phyloP scores from a whole-genome alignment of 1,140 invertebrate genomes.

The Habropoda laboriosa region DNA sequence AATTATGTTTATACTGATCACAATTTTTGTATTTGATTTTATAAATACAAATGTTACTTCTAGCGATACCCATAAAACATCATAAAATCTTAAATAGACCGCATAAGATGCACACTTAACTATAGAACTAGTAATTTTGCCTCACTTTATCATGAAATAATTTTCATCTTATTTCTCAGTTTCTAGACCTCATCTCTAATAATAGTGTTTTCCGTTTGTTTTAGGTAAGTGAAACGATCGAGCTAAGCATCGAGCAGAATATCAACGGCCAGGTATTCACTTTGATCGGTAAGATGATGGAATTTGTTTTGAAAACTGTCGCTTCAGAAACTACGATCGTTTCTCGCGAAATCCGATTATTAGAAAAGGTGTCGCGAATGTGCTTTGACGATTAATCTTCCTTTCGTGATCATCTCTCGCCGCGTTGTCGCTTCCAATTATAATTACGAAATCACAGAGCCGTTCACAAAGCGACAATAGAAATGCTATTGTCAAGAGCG shows the following conservation, averaged over 20 bases:
- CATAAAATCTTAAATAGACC: neutral
- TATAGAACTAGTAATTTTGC: neutral
- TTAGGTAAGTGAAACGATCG: conserved; percentile 29
- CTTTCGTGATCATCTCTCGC: conserved; percentile 1
- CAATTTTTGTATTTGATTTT: too few relatives aligned
- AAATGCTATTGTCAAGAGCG: conserved; percentile 16
- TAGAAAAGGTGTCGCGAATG: neutral
- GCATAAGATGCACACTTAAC: neutral
- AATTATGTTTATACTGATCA: too few relatives aligned
- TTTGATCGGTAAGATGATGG: neutral
- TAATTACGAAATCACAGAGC: conserved; percentile 36
- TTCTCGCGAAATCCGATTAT: conserved; percentile 25
- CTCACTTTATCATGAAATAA: too few relatives aligned
- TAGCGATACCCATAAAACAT: too few relatives aligned
- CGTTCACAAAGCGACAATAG: conserved; percentile 48
- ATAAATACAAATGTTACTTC: too few relatives aligned
- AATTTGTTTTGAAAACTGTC: neutral
- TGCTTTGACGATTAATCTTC: conserved; percentile 31
- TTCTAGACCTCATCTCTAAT: neutral
- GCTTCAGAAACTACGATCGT: too few relatives aligned
- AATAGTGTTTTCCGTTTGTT: conserved; percentile 1
- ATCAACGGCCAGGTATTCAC: neutral
- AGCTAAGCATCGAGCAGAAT: too few relatives aligned
- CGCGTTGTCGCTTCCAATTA: conserved; percentile 21
- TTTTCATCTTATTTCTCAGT: too few relatives aligned